Conservation (phyloP, 2,888 invertebrate genomes). For the Diplazon laetatorius region DNA sequence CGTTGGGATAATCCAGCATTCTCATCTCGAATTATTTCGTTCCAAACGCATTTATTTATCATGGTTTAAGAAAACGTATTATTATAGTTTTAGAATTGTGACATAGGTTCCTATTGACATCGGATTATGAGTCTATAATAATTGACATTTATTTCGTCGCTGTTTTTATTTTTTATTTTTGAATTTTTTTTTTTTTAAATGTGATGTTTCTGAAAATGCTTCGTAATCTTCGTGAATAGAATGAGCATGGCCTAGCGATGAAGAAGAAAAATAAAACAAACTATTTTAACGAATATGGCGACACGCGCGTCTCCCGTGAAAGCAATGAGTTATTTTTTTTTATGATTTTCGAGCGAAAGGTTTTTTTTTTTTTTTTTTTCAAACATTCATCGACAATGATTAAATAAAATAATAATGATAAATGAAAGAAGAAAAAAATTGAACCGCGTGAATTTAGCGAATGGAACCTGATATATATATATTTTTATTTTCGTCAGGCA, state of each 20-base stretch:
- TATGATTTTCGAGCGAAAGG: constrained; percentile 58
- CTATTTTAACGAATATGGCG: constrained; percentile 53
- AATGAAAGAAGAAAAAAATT: too few species aligned
- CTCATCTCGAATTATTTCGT: constrained; percentile 64
- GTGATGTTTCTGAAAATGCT: constrained; percentile 77
- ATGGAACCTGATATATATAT: constrained; percentile 71
- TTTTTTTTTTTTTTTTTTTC: too few species aligned
- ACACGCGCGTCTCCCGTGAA: constrained; percentile 48
- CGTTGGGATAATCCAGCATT: constrained; percentile 64
- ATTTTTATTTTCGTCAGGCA: too few species aligned
- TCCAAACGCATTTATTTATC: constrained; percentile 77
- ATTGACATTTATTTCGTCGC: constrained; percentile 62
- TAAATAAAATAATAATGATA: constrained; percentile 40
- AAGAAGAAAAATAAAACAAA: constrained; percentile 25
- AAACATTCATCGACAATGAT: constrained; percentile 55
- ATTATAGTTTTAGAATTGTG: constrained; percentile 70
- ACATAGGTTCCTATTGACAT: constrained; percentile 76
- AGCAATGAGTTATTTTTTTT: constrained; percentile 65
- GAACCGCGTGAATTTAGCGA: constrained; percentile 41
- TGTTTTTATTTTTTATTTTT: constrained; percentile 54
- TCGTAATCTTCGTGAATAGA: constrained; percentile 74
- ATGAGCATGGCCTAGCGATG: constrained; percentile 74
- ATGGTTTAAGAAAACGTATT: constrained; percentile 71
- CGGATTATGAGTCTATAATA: constrained; percentile 67
- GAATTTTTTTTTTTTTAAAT: constrained; percentile 33